Percentiles rank a stretch among this genome's conserved stretches.
phyloP scores from a whole-genome alignment of 2,113 vertebrate genomes.

The Pelobates fuscus region DNA sequence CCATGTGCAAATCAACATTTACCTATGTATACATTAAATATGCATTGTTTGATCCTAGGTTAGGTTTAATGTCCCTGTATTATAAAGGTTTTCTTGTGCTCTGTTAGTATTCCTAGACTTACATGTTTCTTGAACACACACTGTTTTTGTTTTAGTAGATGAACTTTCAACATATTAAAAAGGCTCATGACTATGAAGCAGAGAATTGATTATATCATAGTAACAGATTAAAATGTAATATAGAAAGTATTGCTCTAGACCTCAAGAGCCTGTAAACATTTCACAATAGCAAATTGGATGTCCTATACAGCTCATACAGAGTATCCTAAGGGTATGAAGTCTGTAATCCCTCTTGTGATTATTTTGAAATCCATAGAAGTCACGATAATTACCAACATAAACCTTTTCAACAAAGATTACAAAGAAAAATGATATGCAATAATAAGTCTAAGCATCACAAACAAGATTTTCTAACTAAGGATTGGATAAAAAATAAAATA shows the following conservation, averaged over 20 bases:
- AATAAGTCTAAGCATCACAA: conserved; percentile 19
- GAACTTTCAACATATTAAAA: conserved; percentile 33
- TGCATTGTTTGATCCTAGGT: too few species aligned
- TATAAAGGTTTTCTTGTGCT: too few species aligned
- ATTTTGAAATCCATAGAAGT: conserved; percentile 14
- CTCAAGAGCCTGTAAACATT: conserved; percentile 22
- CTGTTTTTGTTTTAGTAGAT: conserved; percentile 27
- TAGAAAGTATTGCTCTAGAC: conserved; percentile 21
- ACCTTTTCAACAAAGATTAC: conserved; percentile 36
- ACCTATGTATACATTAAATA: too few species aligned
- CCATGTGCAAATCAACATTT: too few species aligned
- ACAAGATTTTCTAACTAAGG: neutral
- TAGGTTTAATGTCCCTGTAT: too few species aligned
- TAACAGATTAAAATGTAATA: conserved; percentile 33
- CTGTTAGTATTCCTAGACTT: too few species aligned
- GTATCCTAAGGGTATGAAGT: conserved; percentile 30
- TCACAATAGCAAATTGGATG: conserved; percentile 12
- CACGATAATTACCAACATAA: conserved; percentile 38
- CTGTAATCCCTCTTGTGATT: conserved; percentile 35
- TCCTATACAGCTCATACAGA: conserved; percentile 11
- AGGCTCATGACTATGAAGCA: conserved; percentile 11
- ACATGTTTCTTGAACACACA: too few species aligned
- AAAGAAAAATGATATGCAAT: conserved; percentile 34
- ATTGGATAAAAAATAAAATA: too few species aligned
- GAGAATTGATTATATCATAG: conserved; percentile 15